Evolutionary conservation across 2,797 vertebrate genomes (phyloP).

Genomic region (Enoplosus armatus): DNA sequence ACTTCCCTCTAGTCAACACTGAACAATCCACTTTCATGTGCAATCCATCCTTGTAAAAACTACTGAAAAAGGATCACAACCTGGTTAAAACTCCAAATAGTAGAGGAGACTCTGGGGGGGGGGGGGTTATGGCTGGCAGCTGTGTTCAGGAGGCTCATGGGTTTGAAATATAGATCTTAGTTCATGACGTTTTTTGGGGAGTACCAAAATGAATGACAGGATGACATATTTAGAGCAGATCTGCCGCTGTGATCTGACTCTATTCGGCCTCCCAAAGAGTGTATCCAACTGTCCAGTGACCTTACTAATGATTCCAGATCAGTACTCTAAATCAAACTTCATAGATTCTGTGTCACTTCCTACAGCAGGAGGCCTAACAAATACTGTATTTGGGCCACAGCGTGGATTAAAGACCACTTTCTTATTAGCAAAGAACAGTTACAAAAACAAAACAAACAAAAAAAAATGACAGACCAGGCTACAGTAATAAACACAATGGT

Average conservation of each 20-base stretch:
- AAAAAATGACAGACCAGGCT: slow-evolving; percentile 65
- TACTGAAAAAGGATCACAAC: neutral
- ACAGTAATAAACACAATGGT: slow-evolving; percentile 70
- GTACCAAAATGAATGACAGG: slow-evolving; percentile 18
- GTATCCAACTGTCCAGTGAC: neutral
- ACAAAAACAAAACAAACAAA: slow-evolving; percentile 9
- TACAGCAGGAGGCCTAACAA: slow-evolving; percentile 30
- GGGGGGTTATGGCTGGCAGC: neutral
- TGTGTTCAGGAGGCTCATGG: neutral
- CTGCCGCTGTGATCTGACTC: slow-evolving; percentile 28
- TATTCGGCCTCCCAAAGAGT: slow-evolving; percentile 17
- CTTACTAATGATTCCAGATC: slow-evolving; percentile 5
- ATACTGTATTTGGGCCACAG: slow-evolving; percentile 48
- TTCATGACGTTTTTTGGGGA: neutral
- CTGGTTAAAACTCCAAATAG: neutral
- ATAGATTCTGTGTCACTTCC: slow-evolving; percentile 5
- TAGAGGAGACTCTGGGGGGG: neutral
- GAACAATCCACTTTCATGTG: neutral
- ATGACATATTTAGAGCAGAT: slow-evolving; percentile 30
- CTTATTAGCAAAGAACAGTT: slow-evolving; percentile 44
- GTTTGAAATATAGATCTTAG: slow-evolving; percentile 6
- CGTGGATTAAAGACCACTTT: slow-evolving; percentile 63
- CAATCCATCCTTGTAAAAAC: neutral
- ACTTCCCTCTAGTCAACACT: neutral
- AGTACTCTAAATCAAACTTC: slow-evolving; percentile 20